Percentiles rank a stretch among this genome's conserved stretches.
These are phyloP conservation scores for Romanogobio albipinnatus DNA, from an alignment of 2,113 vertebrate species.

Conservation along the genomic window DNA sequence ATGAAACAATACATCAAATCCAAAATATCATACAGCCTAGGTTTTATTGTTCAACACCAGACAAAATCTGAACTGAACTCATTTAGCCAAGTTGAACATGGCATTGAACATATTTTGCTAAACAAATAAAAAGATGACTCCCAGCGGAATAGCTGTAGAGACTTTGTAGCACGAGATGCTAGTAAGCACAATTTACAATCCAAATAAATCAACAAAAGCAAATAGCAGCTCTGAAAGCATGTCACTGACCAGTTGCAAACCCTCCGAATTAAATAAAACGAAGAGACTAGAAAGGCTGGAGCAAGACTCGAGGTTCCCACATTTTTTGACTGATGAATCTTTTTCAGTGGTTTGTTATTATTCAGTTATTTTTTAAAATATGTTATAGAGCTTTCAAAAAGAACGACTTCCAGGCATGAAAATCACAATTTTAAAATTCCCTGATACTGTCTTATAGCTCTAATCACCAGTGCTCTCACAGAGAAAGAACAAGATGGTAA, in stretches of 20 bases:
- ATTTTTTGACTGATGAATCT: not conserved
- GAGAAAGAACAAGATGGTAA: constrained; percentile 12
- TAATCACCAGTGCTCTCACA: not conserved
- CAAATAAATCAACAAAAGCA: constrained; percentile 51
- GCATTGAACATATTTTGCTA: constrained; percentile 43
- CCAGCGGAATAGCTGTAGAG: not conserved
- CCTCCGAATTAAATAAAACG: constrained; percentile 44
- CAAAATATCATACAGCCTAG: not conserved
- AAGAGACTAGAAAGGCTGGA: not conserved
- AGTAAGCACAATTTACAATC: constrained; percentile 46
- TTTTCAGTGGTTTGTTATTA: not conserved
- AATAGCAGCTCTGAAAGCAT: constrained; percentile 36
- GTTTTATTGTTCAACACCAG: not conserved
- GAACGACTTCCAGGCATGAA: not conserved
- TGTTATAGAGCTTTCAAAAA: not conserved
- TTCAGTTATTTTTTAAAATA: no score
- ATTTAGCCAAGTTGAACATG: not conserved
- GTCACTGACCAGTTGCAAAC: constrained; percentile 46
- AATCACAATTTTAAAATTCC: not conserved
- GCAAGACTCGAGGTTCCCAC: not conserved
- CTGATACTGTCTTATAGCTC: not conserved
- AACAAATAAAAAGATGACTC: constrained; percentile 49
- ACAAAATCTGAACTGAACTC: not conserved
- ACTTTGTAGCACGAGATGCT: constrained; percentile 39
- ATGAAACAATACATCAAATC: not conserved